Evolutionary conservation across 2,888 invertebrate genomes (phyloP).

Genomic region (Tridacna gigas): DNA sequence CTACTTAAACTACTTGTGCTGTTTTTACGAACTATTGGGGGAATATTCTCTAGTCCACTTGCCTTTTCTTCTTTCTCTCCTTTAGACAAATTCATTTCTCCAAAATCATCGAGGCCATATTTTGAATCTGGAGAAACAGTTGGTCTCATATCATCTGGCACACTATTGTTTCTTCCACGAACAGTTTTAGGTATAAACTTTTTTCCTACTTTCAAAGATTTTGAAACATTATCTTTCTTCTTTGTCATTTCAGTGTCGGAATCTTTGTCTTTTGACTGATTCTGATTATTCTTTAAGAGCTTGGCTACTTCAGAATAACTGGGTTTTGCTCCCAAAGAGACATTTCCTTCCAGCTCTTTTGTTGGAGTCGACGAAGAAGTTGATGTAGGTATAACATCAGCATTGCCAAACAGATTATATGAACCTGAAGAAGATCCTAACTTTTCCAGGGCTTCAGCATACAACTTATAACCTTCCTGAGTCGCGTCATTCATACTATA

Average conservation of each 20-base stretch:
- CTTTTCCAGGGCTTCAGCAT: slow-evolving; percentile 71
- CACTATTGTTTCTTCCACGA: slow-evolving; percentile 51
- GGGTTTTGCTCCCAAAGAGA: slow-evolving; percentile 63
- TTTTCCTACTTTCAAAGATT: slow-evolving; percentile 60
- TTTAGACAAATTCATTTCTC: slow-evolving; percentile 67
- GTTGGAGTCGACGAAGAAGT: slow-evolving; percentile 53
- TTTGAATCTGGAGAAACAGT: slow-evolving; percentile 77
- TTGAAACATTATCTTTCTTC: slow-evolving; percentile 30
- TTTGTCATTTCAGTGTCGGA: slow-evolving; percentile 37
- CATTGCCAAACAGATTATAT: slow-evolving; percentile 74
- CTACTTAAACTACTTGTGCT: slow-evolving; percentile 78
- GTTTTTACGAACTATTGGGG: slow-evolving; percentile 67
- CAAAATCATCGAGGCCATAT: slow-evolving; percentile 82
- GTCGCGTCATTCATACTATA: slow-evolving; percentile 53
- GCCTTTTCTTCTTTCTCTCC: slow-evolving; percentile 62
- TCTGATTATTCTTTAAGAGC: slow-evolving; percentile 68
- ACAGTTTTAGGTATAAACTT: slow-evolving; percentile 57
- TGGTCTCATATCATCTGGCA: slow-evolving; percentile 67
- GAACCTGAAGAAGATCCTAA: slow-evolving; percentile 63
- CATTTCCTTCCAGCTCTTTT: slow-evolving; percentile 45
- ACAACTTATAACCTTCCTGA: slow-evolving; percentile 71
- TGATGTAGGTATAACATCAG: slow-evolving; percentile 63
- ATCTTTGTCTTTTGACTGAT: slow-evolving; percentile 36
- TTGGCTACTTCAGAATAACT: slow-evolving; percentile 82
- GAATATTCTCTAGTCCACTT: slow-evolving; percentile 67